Conservation (phyloP, 2,888 invertebrate genomes). For the Lycaena phlaeas region DNA sequence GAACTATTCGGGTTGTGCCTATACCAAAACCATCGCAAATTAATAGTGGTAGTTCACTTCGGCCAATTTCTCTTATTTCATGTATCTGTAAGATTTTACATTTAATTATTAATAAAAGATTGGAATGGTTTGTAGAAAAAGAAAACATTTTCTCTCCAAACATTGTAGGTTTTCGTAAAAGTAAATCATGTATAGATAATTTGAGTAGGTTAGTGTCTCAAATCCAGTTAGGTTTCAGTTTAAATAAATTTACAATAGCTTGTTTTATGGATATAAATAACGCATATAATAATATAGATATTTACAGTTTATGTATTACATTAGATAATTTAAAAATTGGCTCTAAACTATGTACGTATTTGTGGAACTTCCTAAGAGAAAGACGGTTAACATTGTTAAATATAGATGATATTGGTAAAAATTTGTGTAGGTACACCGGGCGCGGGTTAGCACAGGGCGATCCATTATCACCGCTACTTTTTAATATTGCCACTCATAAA, state of each 20-base stretch:
- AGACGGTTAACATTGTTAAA: slow-evolving; percentile 11
- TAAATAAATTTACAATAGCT: slow-evolving; percentile 10
- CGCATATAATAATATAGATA: slow-evolving; percentile 14
- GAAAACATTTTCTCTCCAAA: slow-evolving; percentile 5
- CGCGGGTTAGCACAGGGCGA: no score
- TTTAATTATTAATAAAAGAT: slow-evolving; percentile 8
- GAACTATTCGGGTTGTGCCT: background rate
- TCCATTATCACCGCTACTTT: slow-evolving; percentile 9
- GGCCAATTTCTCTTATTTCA: slow-evolving; percentile 1
- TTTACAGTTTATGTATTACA: slow-evolving; percentile 2
- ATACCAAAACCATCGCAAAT: background rate
- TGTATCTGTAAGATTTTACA: slow-evolving; percentile 14
- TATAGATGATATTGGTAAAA: background rate
- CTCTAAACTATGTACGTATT: slow-evolving; percentile 16
- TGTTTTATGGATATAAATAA: slow-evolving; percentile 12
- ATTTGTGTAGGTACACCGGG: background rate
- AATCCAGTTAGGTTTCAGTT: slow-evolving; percentile 13
- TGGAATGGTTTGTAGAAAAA: slow-evolving; percentile 16
- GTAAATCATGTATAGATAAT: slow-evolving; percentile 12
- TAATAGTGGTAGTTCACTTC: background rate
- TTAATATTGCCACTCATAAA: slow-evolving; percentile 7
- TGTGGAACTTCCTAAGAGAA: slow-evolving; percentile 17
- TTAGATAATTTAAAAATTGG: slow-evolving; percentile 17
- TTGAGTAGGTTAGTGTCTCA: slow-evolving; percentile 9
- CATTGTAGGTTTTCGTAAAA: slow-evolving; percentile 11